phyloP scores from a whole-genome alignment of 2,797 vertebrate species.

The Selene dorsalis region DNA sequence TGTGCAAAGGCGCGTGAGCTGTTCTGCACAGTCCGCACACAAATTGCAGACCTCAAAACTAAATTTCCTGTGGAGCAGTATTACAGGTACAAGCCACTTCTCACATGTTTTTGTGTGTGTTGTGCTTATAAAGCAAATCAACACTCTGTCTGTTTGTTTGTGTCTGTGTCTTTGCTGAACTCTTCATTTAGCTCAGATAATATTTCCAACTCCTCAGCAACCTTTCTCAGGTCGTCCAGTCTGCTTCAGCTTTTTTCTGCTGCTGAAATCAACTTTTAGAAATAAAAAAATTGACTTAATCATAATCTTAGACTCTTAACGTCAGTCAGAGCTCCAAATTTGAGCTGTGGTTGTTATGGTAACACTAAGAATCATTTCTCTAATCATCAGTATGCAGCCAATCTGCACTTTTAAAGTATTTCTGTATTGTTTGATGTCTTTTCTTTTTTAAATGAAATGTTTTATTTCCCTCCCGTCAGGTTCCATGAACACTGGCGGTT shows the following conservation, averaged over 20 bases:
- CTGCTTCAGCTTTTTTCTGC: background rate
- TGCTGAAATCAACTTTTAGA: too few relatives aligned
- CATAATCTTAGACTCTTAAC: too few relatives aligned
- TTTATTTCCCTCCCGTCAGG: slow-evolving; percentile 72
- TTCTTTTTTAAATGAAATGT: background rate
- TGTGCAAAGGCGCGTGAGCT: slow-evolving; percentile 92
- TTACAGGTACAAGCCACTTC: slow-evolving; percentile 87
- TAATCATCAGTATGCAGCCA: background rate
- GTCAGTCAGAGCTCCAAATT: too few relatives aligned
- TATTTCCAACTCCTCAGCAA: background rate
- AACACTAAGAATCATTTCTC: too few relatives aligned
- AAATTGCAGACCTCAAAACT: slow-evolving; percentile 92
- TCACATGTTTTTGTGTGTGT: background rate
- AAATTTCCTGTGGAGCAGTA: slow-evolving; percentile 97
- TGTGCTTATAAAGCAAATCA: background rate
- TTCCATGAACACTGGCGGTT: slow-evolving; percentile 99
- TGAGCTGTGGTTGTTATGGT: background rate
- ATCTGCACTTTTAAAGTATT: too few relatives aligned
- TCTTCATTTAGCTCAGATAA: background rate
- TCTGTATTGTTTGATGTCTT: background rate
- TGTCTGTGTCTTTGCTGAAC: background rate
- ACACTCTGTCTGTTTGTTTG: background rate
- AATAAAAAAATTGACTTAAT: too few relatives aligned
- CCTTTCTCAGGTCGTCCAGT: background rate
- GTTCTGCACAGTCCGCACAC: slow-evolving; percentile 89